Evolutionary conservation across 2,888 invertebrate genomes (phyloP).

Genomic region (Bhutanitis thaidina): DNA sequence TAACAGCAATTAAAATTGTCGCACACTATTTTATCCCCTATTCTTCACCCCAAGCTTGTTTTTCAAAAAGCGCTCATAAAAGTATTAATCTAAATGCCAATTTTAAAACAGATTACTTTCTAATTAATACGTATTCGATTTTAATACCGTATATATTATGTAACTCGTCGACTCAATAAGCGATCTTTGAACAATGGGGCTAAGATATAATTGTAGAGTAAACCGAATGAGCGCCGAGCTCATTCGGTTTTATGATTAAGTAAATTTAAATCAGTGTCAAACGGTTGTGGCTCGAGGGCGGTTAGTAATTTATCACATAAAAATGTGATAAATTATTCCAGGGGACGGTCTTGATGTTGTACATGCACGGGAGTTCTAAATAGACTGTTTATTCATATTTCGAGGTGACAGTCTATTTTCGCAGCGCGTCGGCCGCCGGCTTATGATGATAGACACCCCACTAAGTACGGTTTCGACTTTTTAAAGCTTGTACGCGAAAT

Average conservation of each 20-base stretch:
- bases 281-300: slow-evolving; percentile 23
- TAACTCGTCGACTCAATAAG: too few species aligned
- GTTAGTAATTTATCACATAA: slow-evolving; percentile 29
- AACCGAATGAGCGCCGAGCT: too few species aligned
- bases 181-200: too few species aligned
- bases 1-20: too few species aligned
- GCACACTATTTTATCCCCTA: too few species aligned
- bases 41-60: too few species aligned
- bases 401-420: slow-evolving; percentile 58
- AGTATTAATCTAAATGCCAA: too few species aligned
- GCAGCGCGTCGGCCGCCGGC: slow-evolving; percentile 30
- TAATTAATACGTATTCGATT: too few species aligned
- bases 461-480: slow-evolving; percentile 25
- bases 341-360: slow-evolving; percentile 35
- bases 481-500: slow-evolving; percentile 1
- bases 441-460: slow-evolving; percentile 35
- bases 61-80: too few species aligned
- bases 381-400: slow-evolving; percentile 53
- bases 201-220: too few species aligned
- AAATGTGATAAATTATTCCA: slow-evolving; percentile 32
- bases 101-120: too few species aligned
- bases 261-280: slow-evolving; percentile 1
- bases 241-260: not conserved
- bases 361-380: slow-evolving; percentile 33
- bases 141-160: too few species aligned